Evolutionary conservation across 2,888 invertebrate species (phyloP), one percentile per base, ranked within the genome.

Genomic region (Cinara cedri): DNA sequence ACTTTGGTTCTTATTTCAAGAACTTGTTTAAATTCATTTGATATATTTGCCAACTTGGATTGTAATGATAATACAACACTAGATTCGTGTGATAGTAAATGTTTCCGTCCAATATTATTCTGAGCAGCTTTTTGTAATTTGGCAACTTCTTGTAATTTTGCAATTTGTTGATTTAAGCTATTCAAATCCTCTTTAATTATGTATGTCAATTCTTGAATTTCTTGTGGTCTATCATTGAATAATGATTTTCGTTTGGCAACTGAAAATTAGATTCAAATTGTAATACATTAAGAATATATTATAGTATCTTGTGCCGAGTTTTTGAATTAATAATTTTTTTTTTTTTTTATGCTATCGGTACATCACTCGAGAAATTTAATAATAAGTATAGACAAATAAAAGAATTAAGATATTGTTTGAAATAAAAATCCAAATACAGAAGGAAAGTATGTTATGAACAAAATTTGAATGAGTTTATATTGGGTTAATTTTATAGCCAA

Each of bases 211-310:
- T 98, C 97, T 86, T 99, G 97, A 81, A 99, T 97, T 89, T 99
- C 98, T 75, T 92, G 90, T 49, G 97, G 94, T 86, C 96, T 90
- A 86, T 99, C 98, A 87, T 98, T 97, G 88, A 98, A 99, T 75
- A 99, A 89, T 0, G 97, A 97, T 86, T 96, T 97, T 85, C 94
- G 92, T 88, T 97, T 98, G n/a, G 98, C 98, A 90, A 99, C 95
- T 96, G 86, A 71, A 89, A 21, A n/a, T 26, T 46, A 46, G 11
- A 34, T 21, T 24, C n/a, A 65, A n/a, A 13, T 19, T 24, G 24
- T 62, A 19, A 21, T 24, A 19, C 1, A 71, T 57, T 24, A n/a
- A 16, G 9, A 3, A 54, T 0, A 54, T 14, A 51, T 70, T 55
- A 21, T n/a, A 11, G 21, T 55, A 51, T 51, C 6, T n/a, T 19